These are phyloP conservation scores for Apantesis nais DNA, from an alignment of 2,888 invertebrate genomes.

Conservation along the genomic window DNA sequence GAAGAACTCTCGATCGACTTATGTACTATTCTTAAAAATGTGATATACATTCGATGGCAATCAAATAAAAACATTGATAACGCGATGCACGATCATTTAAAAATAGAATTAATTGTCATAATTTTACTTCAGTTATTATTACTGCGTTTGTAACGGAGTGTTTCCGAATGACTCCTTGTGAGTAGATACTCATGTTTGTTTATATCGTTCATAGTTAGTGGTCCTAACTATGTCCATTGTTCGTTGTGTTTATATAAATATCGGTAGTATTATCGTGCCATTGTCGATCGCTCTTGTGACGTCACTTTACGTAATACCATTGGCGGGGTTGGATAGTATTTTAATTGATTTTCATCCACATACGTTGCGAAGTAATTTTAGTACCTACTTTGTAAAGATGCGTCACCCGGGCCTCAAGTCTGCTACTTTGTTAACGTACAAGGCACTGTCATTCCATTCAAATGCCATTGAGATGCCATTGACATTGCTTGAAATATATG, in stretches of 20 bases:
- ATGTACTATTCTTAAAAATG: no score
- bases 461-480: no score
- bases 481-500: no score
- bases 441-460: no score
- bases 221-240: slow-evolving; percentile 42
- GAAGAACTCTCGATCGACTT: no score
- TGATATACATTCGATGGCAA: no score
- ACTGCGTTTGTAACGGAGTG: neutral
- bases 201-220: slow-evolving; percentile 26
- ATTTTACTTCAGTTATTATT: neutral
- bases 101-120: neutral
- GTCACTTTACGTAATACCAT: slow-evolving; percentile 20
- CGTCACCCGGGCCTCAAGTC: no score
- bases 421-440: no score
- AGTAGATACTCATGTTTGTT: slow-evolving; percentile 20
- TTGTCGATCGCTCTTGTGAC: slow-evolving; percentile 34
- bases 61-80: neutral
- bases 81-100: neutral
- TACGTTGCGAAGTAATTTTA: no score
- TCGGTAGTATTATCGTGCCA: slow-evolving; percentile 30
- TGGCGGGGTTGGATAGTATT: neutral
- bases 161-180: neutral
- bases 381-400: no score
- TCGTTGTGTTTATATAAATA: slow-evolving; percentile 43
- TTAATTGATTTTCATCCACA: neutral